Conservation (phyloP, 1,140 invertebrate species). For the Gryon sp. region DNA sequence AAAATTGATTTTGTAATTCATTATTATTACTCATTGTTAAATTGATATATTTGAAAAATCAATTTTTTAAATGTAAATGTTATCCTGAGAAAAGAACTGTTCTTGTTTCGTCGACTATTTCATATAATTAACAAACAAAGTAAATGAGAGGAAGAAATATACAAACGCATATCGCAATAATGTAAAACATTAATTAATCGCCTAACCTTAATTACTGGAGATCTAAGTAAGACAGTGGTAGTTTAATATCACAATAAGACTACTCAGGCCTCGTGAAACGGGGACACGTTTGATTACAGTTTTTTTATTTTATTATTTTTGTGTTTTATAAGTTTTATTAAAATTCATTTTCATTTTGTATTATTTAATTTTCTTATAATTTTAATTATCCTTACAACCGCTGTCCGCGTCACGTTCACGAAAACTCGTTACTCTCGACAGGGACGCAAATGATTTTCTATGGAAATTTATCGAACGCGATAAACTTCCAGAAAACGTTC, state of each 20-base stretch:
- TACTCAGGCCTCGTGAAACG: constrained; percentile 79
- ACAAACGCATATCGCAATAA: constrained; percentile 38
- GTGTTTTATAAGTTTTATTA: no score
- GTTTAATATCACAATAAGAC: constrained; percentile 81
- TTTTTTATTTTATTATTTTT: constrained; percentile 29
- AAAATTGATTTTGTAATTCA: no score
- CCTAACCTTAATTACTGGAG: constrained; percentile 77
- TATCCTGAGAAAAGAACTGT: no score
- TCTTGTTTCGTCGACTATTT: background rate
- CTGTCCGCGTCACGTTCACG: constrained; percentile 4
- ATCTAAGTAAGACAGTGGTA: constrained; percentile 80
- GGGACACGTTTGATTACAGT: constrained; percentile 64
- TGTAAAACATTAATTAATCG: constrained; percentile 44
- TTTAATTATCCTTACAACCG: constrained; percentile 23
- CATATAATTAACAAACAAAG: background rate
- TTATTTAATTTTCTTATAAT: constrained; percentile 2
- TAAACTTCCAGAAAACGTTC: constrained; percentile 14
- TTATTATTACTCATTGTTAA: no score
- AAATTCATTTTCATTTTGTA: no score
- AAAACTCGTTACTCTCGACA: constrained; percentile 32
- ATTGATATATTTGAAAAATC: no score
- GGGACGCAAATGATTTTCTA: constrained; percentile 17
- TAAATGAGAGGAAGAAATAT: constrained; percentile 25
- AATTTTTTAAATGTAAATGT: no score
- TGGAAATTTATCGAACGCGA: constrained; percentile 27